Evolutionary conservation across 1,140 invertebrate genomes (phyloP), one percentile per base, ranked within the genome.

Genomic region (Penaeus vannamei): DNA sequence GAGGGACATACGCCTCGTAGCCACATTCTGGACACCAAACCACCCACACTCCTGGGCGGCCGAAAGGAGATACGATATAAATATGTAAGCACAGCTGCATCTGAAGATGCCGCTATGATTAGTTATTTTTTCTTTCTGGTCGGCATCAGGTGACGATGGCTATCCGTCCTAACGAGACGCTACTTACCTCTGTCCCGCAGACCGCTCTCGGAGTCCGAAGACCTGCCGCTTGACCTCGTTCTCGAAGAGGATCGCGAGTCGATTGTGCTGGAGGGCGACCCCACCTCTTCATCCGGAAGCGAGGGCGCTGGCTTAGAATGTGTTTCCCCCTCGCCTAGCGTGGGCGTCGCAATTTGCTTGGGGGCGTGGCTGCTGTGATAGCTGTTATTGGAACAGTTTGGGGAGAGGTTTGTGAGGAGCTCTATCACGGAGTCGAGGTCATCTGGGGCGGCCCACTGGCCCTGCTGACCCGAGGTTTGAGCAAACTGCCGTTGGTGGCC

Each of bases 11-110:
- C 0, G 93, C 93, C 87, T 94, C 93, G 46, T 92, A 91, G 7
- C 93, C 93, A 91, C 95, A 95, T 22, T 92, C 93, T 19, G 94
- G 94, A 84, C 95, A 95, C 46, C 93, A 90, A 4, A 94, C 92
- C 91, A 86, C 77, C 84, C 83, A 86, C 46, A 83, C 53, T 12
- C 76, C 88, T 90, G 84, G 8, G 26, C 36, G 20, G 59, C n/a
- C 60, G 14, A 46, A 46, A 8, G 7, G 19, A n/a, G 53, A 19
- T 20, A 72, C 36, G 62, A 85, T 5, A 53, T 20, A 32, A 53
- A 23, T 26, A 83, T 10, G 22, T 23, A 14, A 36, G 46, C 23
- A 83, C 42, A 59, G 14, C n/a, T 62, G 8, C 81, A 8, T 26
- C 60, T 23, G 36, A n/a, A 0, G 23, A 60, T 60, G 8, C 26